Percentiles rank a stretch among this genome's conserved stretches.
Conservation (phyloP, 2,888 invertebrate genomes). For the Zootermopsis nevadensis region DNA sequence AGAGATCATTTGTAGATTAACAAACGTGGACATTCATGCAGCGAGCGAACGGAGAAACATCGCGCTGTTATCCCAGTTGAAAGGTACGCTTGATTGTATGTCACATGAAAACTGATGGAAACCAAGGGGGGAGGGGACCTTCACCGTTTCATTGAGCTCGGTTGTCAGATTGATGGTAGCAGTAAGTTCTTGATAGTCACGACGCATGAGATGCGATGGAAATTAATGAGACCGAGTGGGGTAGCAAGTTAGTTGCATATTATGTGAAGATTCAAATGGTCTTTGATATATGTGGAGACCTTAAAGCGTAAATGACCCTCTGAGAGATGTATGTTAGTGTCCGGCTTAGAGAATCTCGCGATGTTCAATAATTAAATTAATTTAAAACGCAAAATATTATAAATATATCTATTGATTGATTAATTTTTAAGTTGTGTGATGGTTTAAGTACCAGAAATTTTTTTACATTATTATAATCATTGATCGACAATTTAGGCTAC, state of each 20-base stretch:
- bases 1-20: constrained; percentile 37
- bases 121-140: not conserved
- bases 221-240: not conserved
- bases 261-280: too few relatives aligned
- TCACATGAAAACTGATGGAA: constrained; percentile 17
- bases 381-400: too few relatives aligned
- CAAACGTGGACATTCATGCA: constrained; percentile 9
- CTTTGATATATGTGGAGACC: too few relatives aligned
- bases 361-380: too few relatives aligned
- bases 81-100: constrained; percentile 17
- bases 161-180: not conserved
- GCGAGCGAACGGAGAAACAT: not conserved
- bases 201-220: not conserved
- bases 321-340: too few relatives aligned
- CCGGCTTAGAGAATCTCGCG: too few relatives aligned
- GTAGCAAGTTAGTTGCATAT: not conserved
- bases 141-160: not conserved
- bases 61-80: constrained; percentile 6
- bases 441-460: too few relatives aligned
- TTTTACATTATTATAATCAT: too few relatives aligned
- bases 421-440: too few relatives aligned
- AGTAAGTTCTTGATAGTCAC: not conserved
- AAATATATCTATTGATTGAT: too few relatives aligned
- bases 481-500: too few relatives aligned
- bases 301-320: too few relatives aligned